A percentile compares a stretch with the other conserved stretches of the same genome.
phyloP scores from a whole-genome alignment of 2,888 invertebrate genomes.

The Melangyna quadrimaculata region DNA sequence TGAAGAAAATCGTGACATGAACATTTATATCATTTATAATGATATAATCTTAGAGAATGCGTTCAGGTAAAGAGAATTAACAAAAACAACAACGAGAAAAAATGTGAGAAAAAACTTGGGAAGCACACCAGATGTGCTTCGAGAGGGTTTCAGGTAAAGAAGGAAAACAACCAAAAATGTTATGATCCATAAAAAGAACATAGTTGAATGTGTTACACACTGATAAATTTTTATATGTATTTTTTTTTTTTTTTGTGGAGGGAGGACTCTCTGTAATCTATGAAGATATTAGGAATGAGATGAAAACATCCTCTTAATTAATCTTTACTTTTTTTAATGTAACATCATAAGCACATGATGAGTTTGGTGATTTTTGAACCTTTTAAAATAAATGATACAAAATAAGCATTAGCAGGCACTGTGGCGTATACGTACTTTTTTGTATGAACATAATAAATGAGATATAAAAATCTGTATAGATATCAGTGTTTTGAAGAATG shows the following conservation, averaged over 20 bases:
- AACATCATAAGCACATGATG: not conserved
- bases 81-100: not conserved
- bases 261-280: not conserved
- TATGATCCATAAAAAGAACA: not conserved
- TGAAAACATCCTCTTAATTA: not conserved
- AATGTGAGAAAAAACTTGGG: not conserved
- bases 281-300: not conserved
- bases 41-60: constrained; percentile 20
- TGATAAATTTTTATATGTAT: not conserved
- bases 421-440: constrained; percentile 3
- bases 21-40: constrained; percentile 38
- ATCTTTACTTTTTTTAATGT: not conserved
- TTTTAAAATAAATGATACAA: not conserved
- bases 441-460: not conserved
- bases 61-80: constrained; percentile 13
- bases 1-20: constrained; percentile 35
- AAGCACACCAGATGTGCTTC: constrained; percentile 11
- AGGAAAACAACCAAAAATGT: not conserved
- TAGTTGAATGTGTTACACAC: not conserved
- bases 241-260: not conserved
- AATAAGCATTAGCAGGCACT: not conserved
- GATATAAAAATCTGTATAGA: not conserved
- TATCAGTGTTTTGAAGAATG: not conserved
- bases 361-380: not conserved
- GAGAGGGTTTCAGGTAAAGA: not conserved